phyloP scores from a whole-genome alignment of 2,797 vertebrate genomes.

The Labroides dimidiatus region DNA sequence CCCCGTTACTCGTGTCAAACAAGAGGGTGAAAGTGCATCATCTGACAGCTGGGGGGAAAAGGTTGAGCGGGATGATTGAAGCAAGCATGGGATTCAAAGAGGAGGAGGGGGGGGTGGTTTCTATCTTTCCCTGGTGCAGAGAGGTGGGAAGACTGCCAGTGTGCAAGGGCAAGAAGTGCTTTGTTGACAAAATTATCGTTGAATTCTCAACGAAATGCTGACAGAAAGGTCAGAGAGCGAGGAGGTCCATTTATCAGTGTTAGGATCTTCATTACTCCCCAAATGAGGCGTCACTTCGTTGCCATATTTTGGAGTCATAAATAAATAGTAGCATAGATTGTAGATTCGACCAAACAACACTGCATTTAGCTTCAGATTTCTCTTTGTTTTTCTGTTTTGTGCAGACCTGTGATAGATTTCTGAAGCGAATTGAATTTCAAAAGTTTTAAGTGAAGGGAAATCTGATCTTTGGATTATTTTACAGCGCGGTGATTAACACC shows the following conservation, averaged over 20 bases:
- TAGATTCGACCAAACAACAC: conserved; percentile 29
- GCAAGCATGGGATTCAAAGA: conserved; percentile 33
- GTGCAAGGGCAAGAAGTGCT: conserved; percentile 29
- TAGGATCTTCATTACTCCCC: conserved; percentile 11
- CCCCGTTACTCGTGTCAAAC: conserved; percentile 64
- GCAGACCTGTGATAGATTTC: conserved; percentile 3
- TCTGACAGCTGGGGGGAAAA: conserved; percentile 34
- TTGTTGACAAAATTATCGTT: conserved; percentile 20
- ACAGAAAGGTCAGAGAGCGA: conserved; percentile 9
- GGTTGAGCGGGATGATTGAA: conserved; percentile 54
- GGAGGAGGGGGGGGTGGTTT: neutral
- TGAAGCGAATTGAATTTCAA: neutral
- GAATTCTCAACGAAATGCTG: conserved; percentile 21
- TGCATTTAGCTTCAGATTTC: conserved; percentile 22
- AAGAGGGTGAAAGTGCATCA: conserved; percentile 79
- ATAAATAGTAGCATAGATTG: conserved; percentile 41
- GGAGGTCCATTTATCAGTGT: conserved; percentile 2
- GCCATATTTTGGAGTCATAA: conserved; percentile 13
- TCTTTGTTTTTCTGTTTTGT: conserved; percentile 3
- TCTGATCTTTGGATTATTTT: conserved; percentile 14
- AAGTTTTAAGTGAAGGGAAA: conserved; percentile 3
- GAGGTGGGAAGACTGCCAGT: conserved; percentile 34
- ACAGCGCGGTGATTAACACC: conserved; percentile 19
- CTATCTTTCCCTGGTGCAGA: conserved; percentile 25
- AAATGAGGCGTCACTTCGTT: neutral